Conservation (phyloP, 1,140 invertebrate species). For the Drosophila littoralis region DNA sequence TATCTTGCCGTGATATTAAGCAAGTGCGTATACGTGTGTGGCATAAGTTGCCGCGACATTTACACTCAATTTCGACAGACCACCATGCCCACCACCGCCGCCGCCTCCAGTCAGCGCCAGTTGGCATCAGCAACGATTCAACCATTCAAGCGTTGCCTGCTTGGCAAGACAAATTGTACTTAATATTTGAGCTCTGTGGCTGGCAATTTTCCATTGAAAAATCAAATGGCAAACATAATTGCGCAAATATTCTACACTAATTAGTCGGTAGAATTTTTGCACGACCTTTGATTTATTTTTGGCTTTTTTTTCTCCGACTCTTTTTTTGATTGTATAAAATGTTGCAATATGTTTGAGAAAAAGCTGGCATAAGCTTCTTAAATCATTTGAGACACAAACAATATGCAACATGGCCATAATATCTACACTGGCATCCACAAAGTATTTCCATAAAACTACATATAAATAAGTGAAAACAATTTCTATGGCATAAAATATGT, state of each 20-base stretch:
- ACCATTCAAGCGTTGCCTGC: not conserved
- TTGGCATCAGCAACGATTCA: conserved; percentile 40
- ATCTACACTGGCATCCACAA: not conserved
- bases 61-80: conserved; percentile 61
- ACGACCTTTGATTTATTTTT: not conserved
- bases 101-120: not conserved
- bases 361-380: conserved; percentile 35
- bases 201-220: not conserved
- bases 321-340: conserved; percentile 12
- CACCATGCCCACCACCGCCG: not conserved
- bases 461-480: not conserved
- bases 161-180: not conserved
- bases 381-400: conserved; percentile 34
- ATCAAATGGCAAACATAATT: conserved; percentile 8
- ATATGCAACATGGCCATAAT: conserved; percentile 17
- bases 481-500: not conserved
- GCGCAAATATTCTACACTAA: conserved; percentile 54
- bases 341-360: conserved; percentile 14
- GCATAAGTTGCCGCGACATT: conserved; percentile 76
- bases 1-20: conserved; percentile 73
- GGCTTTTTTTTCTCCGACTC: not conserved
- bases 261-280: conserved; percentile 20
- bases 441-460: not conserved
- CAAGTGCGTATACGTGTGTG: conserved; percentile 72
- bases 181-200: not conserved